Evolutionary conservation across 2,113 vertebrate species (phyloP).

Genomic region (Prunella himalayana): DNA sequence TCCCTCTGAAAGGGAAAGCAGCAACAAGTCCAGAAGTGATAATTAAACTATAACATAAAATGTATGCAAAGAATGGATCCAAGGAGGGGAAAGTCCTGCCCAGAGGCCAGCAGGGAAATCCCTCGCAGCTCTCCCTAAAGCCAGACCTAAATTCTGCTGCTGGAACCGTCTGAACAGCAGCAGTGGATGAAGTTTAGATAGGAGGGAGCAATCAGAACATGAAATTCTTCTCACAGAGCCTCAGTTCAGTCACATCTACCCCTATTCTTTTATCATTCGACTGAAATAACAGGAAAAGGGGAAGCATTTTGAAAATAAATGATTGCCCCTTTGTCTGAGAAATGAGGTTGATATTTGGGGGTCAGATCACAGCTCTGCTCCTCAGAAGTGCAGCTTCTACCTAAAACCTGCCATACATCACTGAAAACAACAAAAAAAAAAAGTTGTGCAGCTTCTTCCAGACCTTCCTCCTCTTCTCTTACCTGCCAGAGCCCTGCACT

Average conservation of each 20-base stretch:
- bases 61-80: background rate
- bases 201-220: accelerated
- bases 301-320: background rate
- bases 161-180: background rate
- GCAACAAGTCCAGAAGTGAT: background rate
- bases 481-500: background rate
- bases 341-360: background rate
- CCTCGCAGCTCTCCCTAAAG: background rate
- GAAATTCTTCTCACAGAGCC: background rate
- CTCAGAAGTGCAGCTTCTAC: background rate
- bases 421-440: background rate
- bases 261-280: background rate
- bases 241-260: background rate
- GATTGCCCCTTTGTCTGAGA: background rate
- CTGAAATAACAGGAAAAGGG: background rate
- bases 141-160: background rate
- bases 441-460: background rate
- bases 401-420: background rate
- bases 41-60: background rate
- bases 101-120: background rate
- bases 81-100: background rate
- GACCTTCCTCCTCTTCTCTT: background rate
- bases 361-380: background rate
- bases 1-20: background rate
- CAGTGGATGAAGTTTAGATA: background rate